These are phyloP conservation scores for Oreonectes daqikongensis DNA, from an alignment of 2,797 vertebrate genomes.

Conservation along the genomic window DNA sequence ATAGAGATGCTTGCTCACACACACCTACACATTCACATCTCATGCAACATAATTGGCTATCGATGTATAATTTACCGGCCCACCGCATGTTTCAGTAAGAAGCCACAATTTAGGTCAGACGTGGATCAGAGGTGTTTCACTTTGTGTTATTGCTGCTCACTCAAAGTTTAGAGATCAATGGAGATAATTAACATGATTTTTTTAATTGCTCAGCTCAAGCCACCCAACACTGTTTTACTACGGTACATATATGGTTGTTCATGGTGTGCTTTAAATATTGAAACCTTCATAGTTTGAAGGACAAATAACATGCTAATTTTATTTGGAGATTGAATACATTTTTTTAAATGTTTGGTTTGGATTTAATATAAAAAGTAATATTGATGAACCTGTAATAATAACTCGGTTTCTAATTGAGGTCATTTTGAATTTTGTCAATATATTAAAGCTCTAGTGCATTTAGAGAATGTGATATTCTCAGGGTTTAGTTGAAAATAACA, in stretches of 20 bases:
- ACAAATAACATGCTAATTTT: not conserved
- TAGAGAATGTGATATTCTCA: not conserved
- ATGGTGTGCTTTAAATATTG: not conserved
- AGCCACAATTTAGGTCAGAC: constrained; percentile 2
- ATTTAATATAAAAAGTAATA: not conserved
- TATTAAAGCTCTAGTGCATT: constrained; percentile 5
- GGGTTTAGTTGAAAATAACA: not conserved
- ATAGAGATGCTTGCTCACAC: constrained; percentile 21
- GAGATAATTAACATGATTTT: not conserved
- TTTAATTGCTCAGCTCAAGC: not conserved
- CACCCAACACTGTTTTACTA: not conserved
- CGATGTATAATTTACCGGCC: constrained; percentile 21
- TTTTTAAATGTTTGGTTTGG: not conserved
- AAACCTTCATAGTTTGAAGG: not conserved
- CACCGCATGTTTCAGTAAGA: constrained; percentile 26
- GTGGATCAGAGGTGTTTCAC: constrained; percentile 13
- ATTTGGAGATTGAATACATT: not conserved
- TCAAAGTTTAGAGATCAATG: constrained; percentile 7
- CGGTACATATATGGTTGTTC: not conserved
- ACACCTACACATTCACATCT: constrained; percentile 35
- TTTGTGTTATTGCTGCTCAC: not conserved
- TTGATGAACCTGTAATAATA: not conserved
- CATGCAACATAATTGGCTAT: constrained; percentile 39
- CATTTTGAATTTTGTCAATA: not conserved
- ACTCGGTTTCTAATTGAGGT: constrained; percentile 1